These are phyloP conservation scores for Apostichopus parvimensis DNA, from an alignment of 35 echinoderm and acorn worm genomes.

Conservation along the genomic window DNA sequence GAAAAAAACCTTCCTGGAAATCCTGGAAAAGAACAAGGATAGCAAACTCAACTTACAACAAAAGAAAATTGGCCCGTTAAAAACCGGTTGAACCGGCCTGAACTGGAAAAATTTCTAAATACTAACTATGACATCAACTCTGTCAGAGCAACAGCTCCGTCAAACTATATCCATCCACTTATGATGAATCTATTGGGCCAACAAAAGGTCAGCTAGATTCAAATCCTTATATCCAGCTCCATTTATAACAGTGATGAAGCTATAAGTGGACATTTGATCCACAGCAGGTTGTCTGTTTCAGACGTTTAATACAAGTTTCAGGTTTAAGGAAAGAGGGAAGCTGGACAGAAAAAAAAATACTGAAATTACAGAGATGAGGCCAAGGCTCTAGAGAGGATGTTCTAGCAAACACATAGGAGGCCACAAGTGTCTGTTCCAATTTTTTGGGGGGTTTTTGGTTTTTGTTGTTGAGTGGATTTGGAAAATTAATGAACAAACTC, in stretches of 20 bases:
- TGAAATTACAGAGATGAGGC: not conserved
- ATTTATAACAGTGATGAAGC: not conserved
- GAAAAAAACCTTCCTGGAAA: too few relatives aligned
- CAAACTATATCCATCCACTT: not conserved
- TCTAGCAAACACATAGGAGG: not conserved
- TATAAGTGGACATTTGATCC: conserved; percentile 1
- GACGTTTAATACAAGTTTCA: not conserved
- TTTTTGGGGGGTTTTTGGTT: too few relatives aligned
- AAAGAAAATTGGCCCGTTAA: too few relatives aligned
- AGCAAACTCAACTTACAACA: too few relatives aligned
- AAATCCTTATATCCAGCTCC: not conserved
- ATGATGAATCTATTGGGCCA: conserved; percentile 7
- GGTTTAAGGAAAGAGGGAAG: not conserved
- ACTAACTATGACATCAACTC: not conserved
- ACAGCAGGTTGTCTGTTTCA: not conserved
- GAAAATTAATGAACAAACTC: too few relatives aligned
- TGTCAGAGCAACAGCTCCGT: not conserved
- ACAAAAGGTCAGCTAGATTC: not conserved
- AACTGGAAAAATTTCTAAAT: not conserved
- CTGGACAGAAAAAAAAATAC: not conserved
- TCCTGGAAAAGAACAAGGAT: too few relatives aligned
- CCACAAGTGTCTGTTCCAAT: not conserved
- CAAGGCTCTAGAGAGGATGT: not conserved
- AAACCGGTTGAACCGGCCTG: too few relatives aligned
- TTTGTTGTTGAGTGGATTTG: too few relatives aligned